phyloP scores from a whole-genome alignment of 2,113 vertebrate genomes.

The Orthochromis indermauri region DNA sequence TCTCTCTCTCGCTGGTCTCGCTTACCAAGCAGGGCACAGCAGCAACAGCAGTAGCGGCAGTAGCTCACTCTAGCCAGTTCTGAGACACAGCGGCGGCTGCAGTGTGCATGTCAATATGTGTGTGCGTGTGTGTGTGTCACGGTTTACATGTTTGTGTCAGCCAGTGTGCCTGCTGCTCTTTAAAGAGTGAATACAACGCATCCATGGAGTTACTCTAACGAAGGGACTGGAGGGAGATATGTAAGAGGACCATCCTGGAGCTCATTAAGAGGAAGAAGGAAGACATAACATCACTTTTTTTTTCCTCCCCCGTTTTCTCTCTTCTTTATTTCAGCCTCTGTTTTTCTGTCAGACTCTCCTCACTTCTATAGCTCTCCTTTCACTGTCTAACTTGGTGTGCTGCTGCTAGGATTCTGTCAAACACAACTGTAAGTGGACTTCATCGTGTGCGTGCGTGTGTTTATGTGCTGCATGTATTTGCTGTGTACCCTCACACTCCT shows the following conservation, averaged over 20 bases:
- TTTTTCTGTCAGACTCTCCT: background rate
- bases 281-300: conserved; percentile 33
- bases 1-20: conserved; percentile 13
- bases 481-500: background rate
- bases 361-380: background rate
- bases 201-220: conserved; percentile 37
- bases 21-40: conserved; percentile 46
- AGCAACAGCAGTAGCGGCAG: conserved; percentile 34
- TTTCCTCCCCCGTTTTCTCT: background rate
- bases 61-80: conserved; percentile 39
- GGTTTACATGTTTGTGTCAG: conserved; percentile 2
- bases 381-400: background rate
- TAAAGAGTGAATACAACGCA: background rate
- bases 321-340: background rate
- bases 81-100: conserved; percentile 45
- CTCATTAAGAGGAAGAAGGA: conserved; percentile 44
- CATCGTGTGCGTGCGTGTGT: background rate
- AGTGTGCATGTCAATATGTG: background rate
- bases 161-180: background rate
- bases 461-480: background rate
- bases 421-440: conserved; percentile 58
- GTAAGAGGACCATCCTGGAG: conserved; percentile 3
- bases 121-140: background rate
- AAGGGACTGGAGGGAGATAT: conserved; percentile 6
- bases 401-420: conserved; percentile 9